Evolutionary conservation across 2,113 vertebrate species (phyloP).

Genomic region (Catharus minimus): DNA sequence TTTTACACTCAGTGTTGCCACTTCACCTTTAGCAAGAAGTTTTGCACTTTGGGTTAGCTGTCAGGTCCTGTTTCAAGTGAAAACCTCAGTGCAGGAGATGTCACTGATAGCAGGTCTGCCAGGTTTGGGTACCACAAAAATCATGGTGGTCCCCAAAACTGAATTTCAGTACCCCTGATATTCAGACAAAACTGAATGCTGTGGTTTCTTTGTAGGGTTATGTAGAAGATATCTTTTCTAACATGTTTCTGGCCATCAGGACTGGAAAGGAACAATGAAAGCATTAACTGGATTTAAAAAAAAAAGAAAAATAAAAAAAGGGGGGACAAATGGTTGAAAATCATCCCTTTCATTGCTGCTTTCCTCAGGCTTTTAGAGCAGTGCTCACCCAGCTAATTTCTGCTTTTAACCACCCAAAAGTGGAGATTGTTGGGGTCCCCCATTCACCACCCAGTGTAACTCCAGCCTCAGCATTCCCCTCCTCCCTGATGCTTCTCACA

Average conservation of each 20-base stretch:
- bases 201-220: background rate
- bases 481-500: background rate
- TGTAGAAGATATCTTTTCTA: background rate
- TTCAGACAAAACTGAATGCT: background rate
- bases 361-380: background rate
- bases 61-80: background rate
- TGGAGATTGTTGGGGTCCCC: accelerated
- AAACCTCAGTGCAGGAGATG: background rate
- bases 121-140: background rate
- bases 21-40: background rate
- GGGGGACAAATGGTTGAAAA: background rate
- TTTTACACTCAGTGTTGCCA: background rate
- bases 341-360: background rate
- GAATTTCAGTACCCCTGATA: background rate
- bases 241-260: background rate
- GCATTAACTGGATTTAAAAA: background rate
- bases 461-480: background rate
- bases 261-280: background rate
- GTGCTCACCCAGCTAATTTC: background rate
- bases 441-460: accelerated
- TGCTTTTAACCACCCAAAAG: background rate
- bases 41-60: background rate
- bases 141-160: background rate
- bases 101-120: accelerated
- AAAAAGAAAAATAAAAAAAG: background rate